phyloP scores from a whole-genome alignment of 2,888 invertebrate genomes.

The Diaprepes abbreviatus region DNA sequence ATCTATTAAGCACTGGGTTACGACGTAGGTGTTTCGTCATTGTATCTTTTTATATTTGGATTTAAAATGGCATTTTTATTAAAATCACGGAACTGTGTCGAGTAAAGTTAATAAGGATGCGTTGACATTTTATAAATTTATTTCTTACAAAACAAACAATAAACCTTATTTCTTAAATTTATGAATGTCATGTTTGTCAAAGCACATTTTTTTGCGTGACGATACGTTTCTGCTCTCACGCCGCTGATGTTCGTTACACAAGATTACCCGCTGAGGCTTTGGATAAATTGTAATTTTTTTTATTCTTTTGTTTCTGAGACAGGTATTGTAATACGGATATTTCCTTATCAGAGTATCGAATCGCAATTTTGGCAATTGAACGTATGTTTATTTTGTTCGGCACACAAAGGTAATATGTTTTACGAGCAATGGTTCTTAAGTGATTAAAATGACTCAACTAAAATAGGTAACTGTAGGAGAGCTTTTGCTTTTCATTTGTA shows the following conservation, averaged over 20 bases:
- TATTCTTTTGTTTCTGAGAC: constrained; percentile 25
- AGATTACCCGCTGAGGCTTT: constrained; percentile 24
- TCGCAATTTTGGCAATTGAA: constrained; percentile 31
- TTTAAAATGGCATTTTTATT: no score
- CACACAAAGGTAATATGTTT: constrained; percentile 23
- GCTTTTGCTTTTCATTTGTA: constrained; percentile 21
- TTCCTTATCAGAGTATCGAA: constrained; percentile 26
- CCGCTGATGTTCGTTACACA: constrained; percentile 18
- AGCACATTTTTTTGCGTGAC: constrained; percentile 7
- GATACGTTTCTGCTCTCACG: constrained; percentile 21
- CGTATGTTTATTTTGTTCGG: constrained; percentile 30
- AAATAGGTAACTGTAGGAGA: constrained; percentile 21
- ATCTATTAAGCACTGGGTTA: no score
- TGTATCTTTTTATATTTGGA: no score
- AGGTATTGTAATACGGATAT: constrained; percentile 24
- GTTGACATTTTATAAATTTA: no score
- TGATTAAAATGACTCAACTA: constrained; percentile 33
- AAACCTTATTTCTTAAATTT: neutral
- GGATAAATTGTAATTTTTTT: constrained; percentile 24
- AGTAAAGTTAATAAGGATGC: no score
- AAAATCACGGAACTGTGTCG: no score
- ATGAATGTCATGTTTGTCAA: neutral
- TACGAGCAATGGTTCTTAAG: constrained; percentile 31
- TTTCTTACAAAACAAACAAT: no score
- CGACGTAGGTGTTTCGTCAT: no score